Base-by-base conservation (phyloP, 2,797 vertebrate species). In the Smutsia gigantea region DNA sequence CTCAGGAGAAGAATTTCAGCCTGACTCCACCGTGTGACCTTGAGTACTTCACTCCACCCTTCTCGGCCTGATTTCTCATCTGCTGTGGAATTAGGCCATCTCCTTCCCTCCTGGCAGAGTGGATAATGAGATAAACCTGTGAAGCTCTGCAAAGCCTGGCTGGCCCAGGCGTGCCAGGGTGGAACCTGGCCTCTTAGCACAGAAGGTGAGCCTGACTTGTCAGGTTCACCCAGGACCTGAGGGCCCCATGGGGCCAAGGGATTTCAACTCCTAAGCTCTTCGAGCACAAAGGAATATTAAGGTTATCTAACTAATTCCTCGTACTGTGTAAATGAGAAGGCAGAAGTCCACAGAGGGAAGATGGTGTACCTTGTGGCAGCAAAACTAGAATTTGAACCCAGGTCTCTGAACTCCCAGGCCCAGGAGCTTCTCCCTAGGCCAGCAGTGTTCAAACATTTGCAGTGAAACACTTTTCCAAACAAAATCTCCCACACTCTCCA, bases 221-320 rank as follows among this genome's bases (percentile, higher is more conserved):
- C 9, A 13, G 42, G 75, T 64, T 86, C 55, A 72, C n/a, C 57
- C 29, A 39, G 55, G 61, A 61, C 42, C 77, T 77, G 25, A 75
- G 46, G 19, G 4, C 46, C 55, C 2, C 1, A 0, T 2, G 53
- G 53, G 3, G 17, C 31, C n/a, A 61, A 46, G 15, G 34, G 49
- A 23, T 37, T 69, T 69, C 12, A 7, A 75, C 53, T 34, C 61
- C 75, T 57, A 27, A 51, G 39, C 68, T 87, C 42, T 46, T n/a
- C 11, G 46, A 39, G 49, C 63, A 57, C 57, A 55, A 17, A 31
- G 25, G 71, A 84, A 19, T 2, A 12, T 66, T 31, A 12, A 7
- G 46, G 37, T 57, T 69, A 61, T 17, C 46, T 71, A 55, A 17
- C 51, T 68, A 53, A 78, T n/a, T 23, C 31, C 31, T 39, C 82